These are phyloP conservation scores for Cordylochernes scorpioides DNA, from an alignment of 2,888 invertebrate genomes.

Conservation along the genomic window DNA sequence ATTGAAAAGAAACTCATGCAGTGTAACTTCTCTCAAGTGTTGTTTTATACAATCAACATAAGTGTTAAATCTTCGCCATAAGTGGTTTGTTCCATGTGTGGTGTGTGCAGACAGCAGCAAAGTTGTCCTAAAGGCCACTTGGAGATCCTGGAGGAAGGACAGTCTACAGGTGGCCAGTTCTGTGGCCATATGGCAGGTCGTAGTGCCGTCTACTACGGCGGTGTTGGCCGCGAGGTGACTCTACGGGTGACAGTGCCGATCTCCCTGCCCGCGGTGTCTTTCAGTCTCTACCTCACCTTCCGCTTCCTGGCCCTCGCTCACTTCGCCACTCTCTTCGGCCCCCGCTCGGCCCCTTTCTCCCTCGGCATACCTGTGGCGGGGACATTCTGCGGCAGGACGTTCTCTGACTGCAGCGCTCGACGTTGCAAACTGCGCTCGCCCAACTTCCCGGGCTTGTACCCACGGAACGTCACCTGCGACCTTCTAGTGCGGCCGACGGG, in stretches of 20 bases:
- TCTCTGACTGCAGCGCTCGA: constrained; percentile 43
- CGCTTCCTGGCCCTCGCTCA: constrained; percentile 6
- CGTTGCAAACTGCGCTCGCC: constrained; percentile 53
- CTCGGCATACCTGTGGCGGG: constrained; percentile 7
- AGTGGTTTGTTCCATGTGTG: too few species aligned
- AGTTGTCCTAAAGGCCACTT: constrained; percentile 9
- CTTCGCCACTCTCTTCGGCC: constrained; percentile 16
- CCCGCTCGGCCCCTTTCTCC: constrained; percentile 42
- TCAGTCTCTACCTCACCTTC: constrained; percentile 1
- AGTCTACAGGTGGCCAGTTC: constrained; percentile 9
- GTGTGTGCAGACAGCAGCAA: too few species aligned
- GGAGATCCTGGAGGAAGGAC: constrained; percentile 7
- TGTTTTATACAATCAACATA: too few species aligned
- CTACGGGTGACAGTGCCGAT: constrained; percentile 32
- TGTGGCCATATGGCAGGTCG: constrained; percentile 8
- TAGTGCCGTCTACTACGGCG: constrained; percentile 19
- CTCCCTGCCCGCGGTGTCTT: constrained; percentile 38
- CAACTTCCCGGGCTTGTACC: constrained; percentile 63
- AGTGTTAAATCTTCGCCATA: too few species aligned
- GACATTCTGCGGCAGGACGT: constrained; percentile 38
- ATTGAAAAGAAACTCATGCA: too few species aligned
- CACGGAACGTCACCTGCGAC: constrained; percentile 61
- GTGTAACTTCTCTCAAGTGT: too few species aligned
- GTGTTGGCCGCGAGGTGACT: constrained; percentile 47
- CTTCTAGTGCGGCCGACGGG: constrained; percentile 52